phyloP scores from a whole-genome alignment of 2,888 invertebrate species.

The Petrolisthes cinctipes region DNA sequence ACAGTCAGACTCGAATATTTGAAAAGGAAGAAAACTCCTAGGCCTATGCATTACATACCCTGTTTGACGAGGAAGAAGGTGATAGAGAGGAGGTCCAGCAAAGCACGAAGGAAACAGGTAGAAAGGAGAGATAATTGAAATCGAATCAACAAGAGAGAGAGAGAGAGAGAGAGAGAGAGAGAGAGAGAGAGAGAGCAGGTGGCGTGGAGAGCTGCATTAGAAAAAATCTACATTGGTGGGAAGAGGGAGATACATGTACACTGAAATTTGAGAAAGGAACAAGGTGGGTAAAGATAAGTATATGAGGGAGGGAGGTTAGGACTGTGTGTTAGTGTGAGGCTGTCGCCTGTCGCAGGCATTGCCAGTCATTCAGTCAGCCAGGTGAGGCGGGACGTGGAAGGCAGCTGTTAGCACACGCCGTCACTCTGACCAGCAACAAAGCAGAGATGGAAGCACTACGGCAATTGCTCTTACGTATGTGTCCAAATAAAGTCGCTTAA shows the following conservation, averaged over 20 bases:
- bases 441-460: no score
- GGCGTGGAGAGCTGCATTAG: not conserved
- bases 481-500: no score
- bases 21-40: no score
- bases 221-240: not conserved
- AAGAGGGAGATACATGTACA: not conserved
- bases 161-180: constrained; percentile 33
- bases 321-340: not conserved
- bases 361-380: no score
- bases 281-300: not conserved
- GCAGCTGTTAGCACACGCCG: no score
- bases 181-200: constrained; percentile 12
- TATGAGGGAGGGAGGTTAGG: not conserved
- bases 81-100: constrained; percentile 16
- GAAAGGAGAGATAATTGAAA: no score
- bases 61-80: not conserved
- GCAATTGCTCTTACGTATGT: no score
- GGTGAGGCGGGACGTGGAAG: no score
- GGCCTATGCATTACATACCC: no score
- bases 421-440: no score
- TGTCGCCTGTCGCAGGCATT: not conserved
- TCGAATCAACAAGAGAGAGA: no score
- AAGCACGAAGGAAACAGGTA: constrained; percentile 7
- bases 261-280: not conserved
- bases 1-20: no score